phyloP scores from a whole-genome alignment of 2,888 invertebrate species.

The Hesperia comma region DNA sequence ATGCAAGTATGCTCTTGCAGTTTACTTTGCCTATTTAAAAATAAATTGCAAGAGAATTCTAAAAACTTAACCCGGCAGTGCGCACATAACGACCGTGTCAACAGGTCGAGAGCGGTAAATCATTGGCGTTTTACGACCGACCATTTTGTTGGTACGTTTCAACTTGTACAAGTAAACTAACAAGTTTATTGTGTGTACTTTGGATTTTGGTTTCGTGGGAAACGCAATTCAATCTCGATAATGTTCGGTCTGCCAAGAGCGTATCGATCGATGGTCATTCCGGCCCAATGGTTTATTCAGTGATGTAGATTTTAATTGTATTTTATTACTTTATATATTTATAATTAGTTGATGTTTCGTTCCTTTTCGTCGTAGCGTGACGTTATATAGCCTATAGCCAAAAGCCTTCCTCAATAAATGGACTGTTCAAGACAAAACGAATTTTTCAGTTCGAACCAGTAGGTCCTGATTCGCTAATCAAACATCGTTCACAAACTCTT shows the following conservation, averaged over 20 bases:
- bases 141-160: slow-evolving; percentile 18
- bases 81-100: slow-evolving; percentile 19
- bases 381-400: too few species aligned
- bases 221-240: slow-evolving; percentile 21
- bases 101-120: slow-evolving; percentile 33
- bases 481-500: too few species aligned
- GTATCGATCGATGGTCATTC: slow-evolving; percentile 56
- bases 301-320: too few species aligned
- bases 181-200: slow-evolving; percentile 11
- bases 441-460: too few species aligned
- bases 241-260: slow-evolving; percentile 54
- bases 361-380: too few species aligned
- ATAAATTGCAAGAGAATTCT: neutral
- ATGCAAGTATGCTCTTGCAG: neutral
- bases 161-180: slow-evolving; percentile 7
- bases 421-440: too few species aligned
- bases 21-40: neutral
- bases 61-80: neutral
- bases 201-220: slow-evolving; percentile 5
- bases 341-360: too few species aligned
- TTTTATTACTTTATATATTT: too few species aligned
- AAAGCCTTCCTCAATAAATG: too few species aligned
- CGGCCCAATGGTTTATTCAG: too few species aligned
- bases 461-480: too few species aligned
- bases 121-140: slow-evolving; percentile 25